phyloP scores from a whole-genome alignment of 2,113 vertebrate genomes.

The Phyllostomus discolor region DNA sequence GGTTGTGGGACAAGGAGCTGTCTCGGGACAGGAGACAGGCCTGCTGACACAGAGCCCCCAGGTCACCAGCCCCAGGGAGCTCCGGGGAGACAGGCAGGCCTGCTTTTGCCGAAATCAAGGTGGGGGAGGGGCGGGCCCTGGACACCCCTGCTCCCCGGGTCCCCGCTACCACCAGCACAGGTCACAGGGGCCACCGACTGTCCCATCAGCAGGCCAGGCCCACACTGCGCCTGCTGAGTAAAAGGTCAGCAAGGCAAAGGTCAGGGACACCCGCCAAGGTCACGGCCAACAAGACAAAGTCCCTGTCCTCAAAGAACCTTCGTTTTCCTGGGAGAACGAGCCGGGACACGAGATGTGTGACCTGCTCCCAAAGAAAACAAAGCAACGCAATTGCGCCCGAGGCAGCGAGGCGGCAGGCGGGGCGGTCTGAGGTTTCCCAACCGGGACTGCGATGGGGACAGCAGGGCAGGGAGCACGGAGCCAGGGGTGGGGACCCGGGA shows the following conservation, averaged over 20 bases:
- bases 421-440: too few relatives aligned
- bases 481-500: neutral
- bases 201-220: neutral
- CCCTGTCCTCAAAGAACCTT: too few relatives aligned
- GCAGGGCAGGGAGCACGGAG: too few relatives aligned
- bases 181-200: neutral
- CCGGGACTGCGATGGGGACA: too few relatives aligned
- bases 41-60: neutral
- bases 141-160: fast-evolving
- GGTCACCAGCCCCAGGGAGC: neutral
- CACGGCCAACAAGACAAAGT: neutral
- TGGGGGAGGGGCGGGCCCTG: fast-evolving
- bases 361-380: too few relatives aligned
- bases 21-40: neutral
- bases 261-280: neutral
- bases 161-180: too few relatives aligned
- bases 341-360: too few relatives aligned
- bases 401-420: too few relatives aligned
- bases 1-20: neutral
- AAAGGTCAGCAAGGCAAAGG: neutral
- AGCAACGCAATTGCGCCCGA: too few relatives aligned
- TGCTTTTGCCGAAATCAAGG: too few relatives aligned
- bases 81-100: fast-evolving
- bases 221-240: neutral
- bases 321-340: too few relatives aligned